Evolutionary conservation across 2,797 vertebrate genomes (phyloP).

Genomic region (Rhynchotus rufescens): DNA sequence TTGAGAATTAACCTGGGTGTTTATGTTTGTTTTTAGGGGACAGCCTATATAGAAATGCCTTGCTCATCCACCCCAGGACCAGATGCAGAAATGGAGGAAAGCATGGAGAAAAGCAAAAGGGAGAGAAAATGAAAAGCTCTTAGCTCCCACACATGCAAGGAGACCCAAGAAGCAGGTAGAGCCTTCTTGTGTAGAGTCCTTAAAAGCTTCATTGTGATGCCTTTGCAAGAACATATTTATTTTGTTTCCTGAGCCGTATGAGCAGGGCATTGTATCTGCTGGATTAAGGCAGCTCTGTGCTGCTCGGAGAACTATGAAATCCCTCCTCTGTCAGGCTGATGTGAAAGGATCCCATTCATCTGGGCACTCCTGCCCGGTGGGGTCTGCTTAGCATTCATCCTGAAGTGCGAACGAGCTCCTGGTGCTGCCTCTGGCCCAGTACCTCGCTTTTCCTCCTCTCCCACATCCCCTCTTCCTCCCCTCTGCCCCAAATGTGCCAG

Average conservation of each 20-base stretch:
- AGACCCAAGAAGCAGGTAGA: constrained; percentile 35
- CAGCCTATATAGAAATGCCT: neutral
- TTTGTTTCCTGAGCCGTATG: constrained; percentile 77
- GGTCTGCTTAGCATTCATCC: constrained; percentile 67
- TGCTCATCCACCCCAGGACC: neutral
- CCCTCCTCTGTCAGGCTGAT: constrained; percentile 64
- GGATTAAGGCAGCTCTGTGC: constrained; percentile 73
- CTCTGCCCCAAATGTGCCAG: neutral
- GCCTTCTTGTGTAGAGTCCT: neutral
- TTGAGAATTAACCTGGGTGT: neutral
- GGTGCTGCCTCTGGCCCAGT: constrained; percentile 13
- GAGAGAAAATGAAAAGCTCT: constrained; percentile 1
- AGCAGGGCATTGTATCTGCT: constrained; percentile 70
- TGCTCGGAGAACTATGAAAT: constrained; percentile 48
- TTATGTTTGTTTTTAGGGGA: constrained; percentile 3
- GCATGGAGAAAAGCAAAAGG: neutral
- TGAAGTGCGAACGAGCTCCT: constrained; percentile 11
- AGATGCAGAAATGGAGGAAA: neutral
- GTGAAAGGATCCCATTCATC: constrained; percentile 77
- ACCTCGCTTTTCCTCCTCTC: neutral
- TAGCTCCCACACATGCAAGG: neutral
- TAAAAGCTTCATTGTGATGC: constrained; percentile 74
- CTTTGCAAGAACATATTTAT: constrained; percentile 68
- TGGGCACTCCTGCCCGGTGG: constrained; percentile 27
- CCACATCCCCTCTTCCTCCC: neutral